Conservation (phyloP, 2,888 invertebrate species). For the Xanthorhoe designata region DNA sequence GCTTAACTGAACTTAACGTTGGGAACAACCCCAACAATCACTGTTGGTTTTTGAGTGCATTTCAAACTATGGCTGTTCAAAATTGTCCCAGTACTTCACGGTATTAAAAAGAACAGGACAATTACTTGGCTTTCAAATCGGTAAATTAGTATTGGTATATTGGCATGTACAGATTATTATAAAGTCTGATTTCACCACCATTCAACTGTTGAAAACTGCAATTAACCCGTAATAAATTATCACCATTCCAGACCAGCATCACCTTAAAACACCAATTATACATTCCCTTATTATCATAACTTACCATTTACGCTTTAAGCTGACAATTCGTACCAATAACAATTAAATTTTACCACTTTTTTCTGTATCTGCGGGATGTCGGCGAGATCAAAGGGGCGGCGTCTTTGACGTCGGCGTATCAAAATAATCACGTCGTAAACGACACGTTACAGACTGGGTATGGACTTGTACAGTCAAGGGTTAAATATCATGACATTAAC, state of each 20-base stretch:
- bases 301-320: slow-evolving; percentile 35
- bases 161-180: neutral
- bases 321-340: slow-evolving; percentile 51
- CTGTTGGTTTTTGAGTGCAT: no score
- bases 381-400: slow-evolving; percentile 71
- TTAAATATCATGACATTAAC: slow-evolving; percentile 30
- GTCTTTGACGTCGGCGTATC: slow-evolving; percentile 66
- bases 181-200: neutral
- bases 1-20: no score
- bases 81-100: no score
- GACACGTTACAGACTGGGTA: slow-evolving; percentile 60
- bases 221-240: slow-evolving; percentile 5
- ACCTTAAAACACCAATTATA: slow-evolving; percentile 14
- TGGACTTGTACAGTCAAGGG: slow-evolving; percentile 38
- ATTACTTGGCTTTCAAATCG: no score
- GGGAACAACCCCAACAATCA: no score
- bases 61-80: no score
- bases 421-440: slow-evolving; percentile 62
- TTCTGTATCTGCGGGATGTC: slow-evolving; percentile 55
- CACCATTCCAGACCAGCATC: neutral
- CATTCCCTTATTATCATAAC: slow-evolving; percentile 29
- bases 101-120: no score
- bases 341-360: slow-evolving; percentile 55
- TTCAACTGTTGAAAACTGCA: neutral
- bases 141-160: no score